Evolutionary conservation across 2,888 invertebrate species (phyloP).

Genomic region (Eristalis tenax): DNA sequence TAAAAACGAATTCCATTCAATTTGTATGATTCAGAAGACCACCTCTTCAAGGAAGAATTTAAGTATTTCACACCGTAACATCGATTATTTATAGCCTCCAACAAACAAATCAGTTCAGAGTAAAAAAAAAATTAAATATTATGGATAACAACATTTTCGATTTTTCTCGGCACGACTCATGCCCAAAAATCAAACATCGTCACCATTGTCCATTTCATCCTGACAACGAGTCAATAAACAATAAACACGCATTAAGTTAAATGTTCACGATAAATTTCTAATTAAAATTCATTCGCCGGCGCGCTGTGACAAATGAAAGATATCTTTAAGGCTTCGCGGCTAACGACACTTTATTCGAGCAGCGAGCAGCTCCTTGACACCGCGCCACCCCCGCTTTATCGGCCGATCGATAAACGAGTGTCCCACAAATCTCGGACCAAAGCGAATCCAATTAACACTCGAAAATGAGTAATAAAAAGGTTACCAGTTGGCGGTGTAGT

Average conservation of each 20-base stretch:
- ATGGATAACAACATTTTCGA: conserved; percentile 45
- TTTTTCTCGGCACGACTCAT: conserved; percentile 33
- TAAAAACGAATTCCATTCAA: background rate
- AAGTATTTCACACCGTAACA: conserved; percentile 24
- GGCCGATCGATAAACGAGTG: conserved; percentile 61
- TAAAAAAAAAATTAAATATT: conserved; percentile 37
- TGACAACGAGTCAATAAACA: conserved; percentile 69
- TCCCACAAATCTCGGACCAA: conserved; percentile 59
- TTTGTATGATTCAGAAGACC: background rate
- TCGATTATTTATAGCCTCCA: conserved; percentile 33
- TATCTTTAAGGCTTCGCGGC: conserved; percentile 59
- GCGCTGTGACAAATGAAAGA: conserved; percentile 62
- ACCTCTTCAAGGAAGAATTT: background rate
- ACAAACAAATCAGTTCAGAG: conserved; percentile 42
- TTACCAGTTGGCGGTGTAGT: conserved; percentile 55
- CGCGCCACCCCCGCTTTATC: conserved; percentile 60
- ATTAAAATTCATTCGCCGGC: conserved; percentile 68
- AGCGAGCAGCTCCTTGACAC: conserved; percentile 41
- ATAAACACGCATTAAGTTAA: conserved; percentile 70
- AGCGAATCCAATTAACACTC: conserved; percentile 71
- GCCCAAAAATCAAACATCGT: conserved; percentile 3
- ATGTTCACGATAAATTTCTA: conserved; percentile 72
- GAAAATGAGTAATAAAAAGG: conserved; percentile 70
- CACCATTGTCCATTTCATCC: conserved; percentile 58
- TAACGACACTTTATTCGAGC: conserved; percentile 63